Evolutionary conservation across 2,113 vertebrate species (phyloP), one percentile per base, ranked within the genome.

Genomic region (Tetrax tetrax): DNA sequence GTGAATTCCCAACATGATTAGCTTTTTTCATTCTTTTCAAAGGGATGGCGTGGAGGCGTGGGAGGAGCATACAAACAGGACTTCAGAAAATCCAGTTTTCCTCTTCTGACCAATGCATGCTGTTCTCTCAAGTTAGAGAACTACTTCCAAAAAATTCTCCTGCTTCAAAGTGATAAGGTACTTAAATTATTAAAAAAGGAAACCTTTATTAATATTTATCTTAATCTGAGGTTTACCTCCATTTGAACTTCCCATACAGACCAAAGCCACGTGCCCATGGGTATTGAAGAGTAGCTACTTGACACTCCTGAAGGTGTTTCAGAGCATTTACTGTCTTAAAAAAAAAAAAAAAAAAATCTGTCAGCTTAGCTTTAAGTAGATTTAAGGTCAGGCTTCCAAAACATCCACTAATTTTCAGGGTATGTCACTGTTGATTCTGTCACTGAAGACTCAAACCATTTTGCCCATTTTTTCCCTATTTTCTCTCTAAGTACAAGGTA

Each of bases 1-100:
- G 89, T 95, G 83, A 97, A 95, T 96, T 97, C 74, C 94, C 95
- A 96, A 94, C 47, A 95, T 51, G 18, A 96, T 96, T 96, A n/a
- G n/a, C n/a, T n/a, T n/a, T n/a, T 92, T 76, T 80, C 83, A 71
- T 82, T 61, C 61, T 90, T 89, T 87, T 68, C 71, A 54, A 92
- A 93, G 53, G 51, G 19, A 68, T 75, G n/a, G n/a, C 66, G 25
- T 6, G 6, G 64, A 85, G 47, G 22, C 74, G 38, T 41, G 27
- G 11, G 15, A 92, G 48, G 21, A 60, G 41, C 38, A 84, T 45
- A 83, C 45, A 84, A 65, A 61, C 23, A 76, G 57, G 84, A 80
- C 57, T 89, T 22, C 15, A 74, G 59, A 74, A 96, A 80, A 83
- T 35, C 38, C 24, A 20, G 33, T 8, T 20, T 83, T 61, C 65